Evolutionary conservation across 2,113 vertebrate species (phyloP), one percentile per base, ranked within the genome.

Genomic region (Ascaphus truei): DNA sequence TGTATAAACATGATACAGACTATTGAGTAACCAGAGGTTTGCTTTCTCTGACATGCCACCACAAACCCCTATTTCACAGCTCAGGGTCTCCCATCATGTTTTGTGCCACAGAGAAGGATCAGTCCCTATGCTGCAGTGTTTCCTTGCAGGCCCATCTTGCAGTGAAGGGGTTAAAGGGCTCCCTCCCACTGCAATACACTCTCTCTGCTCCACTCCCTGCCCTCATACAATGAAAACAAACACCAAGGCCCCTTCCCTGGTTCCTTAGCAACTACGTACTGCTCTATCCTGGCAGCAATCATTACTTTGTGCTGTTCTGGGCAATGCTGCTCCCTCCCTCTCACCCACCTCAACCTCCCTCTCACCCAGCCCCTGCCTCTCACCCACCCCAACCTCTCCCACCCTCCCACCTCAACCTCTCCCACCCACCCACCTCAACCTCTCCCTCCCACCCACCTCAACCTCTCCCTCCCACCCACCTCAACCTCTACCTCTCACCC

Each of bases 241-340:
- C 58, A 61, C n/a, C 45, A 50, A 16, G 30, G 56, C 20, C 61
- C 30, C 36, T 15, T 61, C 53, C 53, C 61, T 30, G 25, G 43
- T 16, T 59, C 10, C 64, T 56, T 53, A 20, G 50, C 57, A 71
- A 61, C 58, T 27, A n/a, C 59, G 53, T 39, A 3, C 45, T 50
- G 22, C 53, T 0, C 0, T 34, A 56, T 59, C 55, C 56, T 41
- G 5, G 2, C 23, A 41, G 67, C 39, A 61, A 71, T 50, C 57
- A 68, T 71, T 11, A 34, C 56, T 51, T 39, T 60, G 66, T 48
- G 26, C 56, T 25, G 0, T 11, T 34, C 31, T 53, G 48, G 31
- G 16, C 64, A 27, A 20, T 16, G 16, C 12, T 8, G 20, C 16
- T 20, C n/a, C 16, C 31, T 7, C n/a, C 36, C 33, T 33, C 53